phyloP scores from a whole-genome alignment of 1,140 invertebrate genomes.

The Drosophila murphyi region DNA sequence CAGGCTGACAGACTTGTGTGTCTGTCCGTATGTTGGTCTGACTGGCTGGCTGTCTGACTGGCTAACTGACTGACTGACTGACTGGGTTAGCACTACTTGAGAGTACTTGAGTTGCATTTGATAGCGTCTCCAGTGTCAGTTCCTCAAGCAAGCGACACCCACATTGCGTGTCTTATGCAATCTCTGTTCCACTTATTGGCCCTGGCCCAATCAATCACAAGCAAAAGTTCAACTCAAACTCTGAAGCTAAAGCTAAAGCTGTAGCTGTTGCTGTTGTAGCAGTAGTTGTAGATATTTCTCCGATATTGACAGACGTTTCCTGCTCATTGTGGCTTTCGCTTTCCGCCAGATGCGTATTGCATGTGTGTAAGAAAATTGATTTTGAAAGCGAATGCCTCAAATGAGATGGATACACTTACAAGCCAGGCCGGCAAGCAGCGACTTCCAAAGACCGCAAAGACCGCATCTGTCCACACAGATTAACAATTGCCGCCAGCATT shows the following conservation, averaged over 20 bases:
- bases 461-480: conserved; percentile 56
- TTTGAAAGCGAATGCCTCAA: conserved; percentile 73
- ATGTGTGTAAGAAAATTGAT: conserved; percentile 69
- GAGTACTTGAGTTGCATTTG: neutral
- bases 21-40: neutral
- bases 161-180: conserved; percentile 64
- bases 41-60: conserved; percentile 33
- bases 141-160: conserved; percentile 20
- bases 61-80: conserved; percentile 35
- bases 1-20: conserved; percentile 9
- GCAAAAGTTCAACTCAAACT: conserved; percentile 4
- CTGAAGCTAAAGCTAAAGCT: neutral
- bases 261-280: neutral
- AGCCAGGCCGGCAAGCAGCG: neutral
- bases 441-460: conserved; percentile 24
- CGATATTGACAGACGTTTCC: conserved; percentile 73
- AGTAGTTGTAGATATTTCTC: conserved; percentile 20
- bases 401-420: conserved; percentile 6
- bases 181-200: conserved; percentile 63
- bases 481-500: conserved; percentile 26
- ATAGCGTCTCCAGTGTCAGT: conserved; percentile 11
- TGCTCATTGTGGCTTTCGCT: conserved; percentile 52
- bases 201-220: conserved; percentile 35
- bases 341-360: conserved; percentile 59
- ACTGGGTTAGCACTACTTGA: conserved; percentile 59